Base-by-base conservation (phyloP, 1,140 invertebrate genomes). In the Hycleus phaleratus region DNA sequence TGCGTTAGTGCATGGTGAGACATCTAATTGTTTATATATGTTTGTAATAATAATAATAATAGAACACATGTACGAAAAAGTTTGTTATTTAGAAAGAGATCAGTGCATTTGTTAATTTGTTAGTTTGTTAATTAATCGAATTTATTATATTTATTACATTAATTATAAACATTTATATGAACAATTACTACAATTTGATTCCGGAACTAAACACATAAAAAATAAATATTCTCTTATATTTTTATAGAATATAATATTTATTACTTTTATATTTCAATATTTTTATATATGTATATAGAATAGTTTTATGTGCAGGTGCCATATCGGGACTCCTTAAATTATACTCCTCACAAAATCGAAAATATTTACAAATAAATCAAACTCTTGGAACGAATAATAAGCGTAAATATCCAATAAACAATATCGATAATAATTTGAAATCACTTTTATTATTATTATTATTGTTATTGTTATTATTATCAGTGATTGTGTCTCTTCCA, bases 401-500 rank as follows among this genome's bases (percentile, higher is more conserved):
- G 32, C 32, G 32, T 32, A 32, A 32, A 32, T 32, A 32, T 32
- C 18, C 32, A 32, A 32, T 32, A 32, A 32, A 32, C 32, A 32
- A 32, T 32, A 32, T 32, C 32, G 32, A 32, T 32, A 32, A 32
- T 32, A 32, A 32, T 32, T 42, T 42, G 11, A 42, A n/a, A n/a
- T n/a, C 40, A 42, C 11, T 42, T 42, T 42, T n/a, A 42, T 9
- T 18, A 18, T 18, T 18, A 10, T 42, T 10, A 7, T 42, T 3
- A 6, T n/a, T 42, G 9, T n/a, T n/a, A 42, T 7, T 42, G 40
- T 42, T n/a, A 7, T 42, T 42, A 39, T 39, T 39, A 39, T 10
- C 63, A 67, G 64, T 68, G 68, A 69, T 69, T 69, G 68, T 69
- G 68, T 53, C 68, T 69, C 64, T 62, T 59, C 55, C 47, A 47